A percentile compares a stretch with the other conserved stretches of the same genome.
These are phyloP conservation scores for Coranthus polyacanthus DNA, from an alignment of 2,797 vertebrate genomes.

Conservation along the genomic window DNA sequence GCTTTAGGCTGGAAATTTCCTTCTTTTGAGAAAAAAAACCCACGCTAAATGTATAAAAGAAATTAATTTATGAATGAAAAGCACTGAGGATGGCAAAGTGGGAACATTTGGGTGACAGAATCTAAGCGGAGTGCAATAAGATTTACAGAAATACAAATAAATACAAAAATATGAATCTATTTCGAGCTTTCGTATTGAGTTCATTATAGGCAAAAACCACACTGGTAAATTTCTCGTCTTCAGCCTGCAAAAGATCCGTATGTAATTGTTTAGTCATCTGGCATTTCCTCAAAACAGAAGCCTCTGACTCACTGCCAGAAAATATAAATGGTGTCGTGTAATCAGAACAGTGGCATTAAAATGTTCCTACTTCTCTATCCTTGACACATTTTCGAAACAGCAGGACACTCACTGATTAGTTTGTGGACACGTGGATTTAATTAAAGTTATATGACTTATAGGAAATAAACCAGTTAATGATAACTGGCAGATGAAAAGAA, in stretches of 20 bases:
- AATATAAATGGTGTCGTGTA: slow-evolving; percentile 40
- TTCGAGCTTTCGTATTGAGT: slow-evolving; percentile 5
- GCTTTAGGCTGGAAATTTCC: neutral
- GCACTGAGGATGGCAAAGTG: neutral
- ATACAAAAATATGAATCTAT: slow-evolving; percentile 17
- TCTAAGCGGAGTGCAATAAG: neutral
- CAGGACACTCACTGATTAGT: slow-evolving; percentile 18
- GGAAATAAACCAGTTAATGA: neutral
- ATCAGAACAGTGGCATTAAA: slow-evolving; percentile 30
- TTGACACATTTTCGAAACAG: slow-evolving; percentile 20
- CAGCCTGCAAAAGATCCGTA: slow-evolving; percentile 49
- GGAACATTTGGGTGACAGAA: neutral
- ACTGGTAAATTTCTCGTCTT: slow-evolving; percentile 47
- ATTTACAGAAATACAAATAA: slow-evolving; percentile 2
- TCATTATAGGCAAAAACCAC: slow-evolving; percentile 25
- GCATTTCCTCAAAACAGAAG: slow-evolving; percentile 70
- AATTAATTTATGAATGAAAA: neutral
- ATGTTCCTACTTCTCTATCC: slow-evolving; percentile 22
- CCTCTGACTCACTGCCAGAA: slow-evolving; percentile 61
- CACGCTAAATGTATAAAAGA: neutral
- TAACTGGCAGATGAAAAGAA: slow-evolving; percentile 9
- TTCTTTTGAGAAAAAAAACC: neutral
- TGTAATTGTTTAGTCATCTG: slow-evolving; percentile 65
- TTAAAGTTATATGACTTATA: slow-evolving; percentile 7
- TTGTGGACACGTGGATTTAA: slow-evolving; percentile 6